These are phyloP conservation scores for Saimiri boliviensis DNA, from an alignment of 2,113 vertebrate species.

Conservation along the genomic window DNA sequence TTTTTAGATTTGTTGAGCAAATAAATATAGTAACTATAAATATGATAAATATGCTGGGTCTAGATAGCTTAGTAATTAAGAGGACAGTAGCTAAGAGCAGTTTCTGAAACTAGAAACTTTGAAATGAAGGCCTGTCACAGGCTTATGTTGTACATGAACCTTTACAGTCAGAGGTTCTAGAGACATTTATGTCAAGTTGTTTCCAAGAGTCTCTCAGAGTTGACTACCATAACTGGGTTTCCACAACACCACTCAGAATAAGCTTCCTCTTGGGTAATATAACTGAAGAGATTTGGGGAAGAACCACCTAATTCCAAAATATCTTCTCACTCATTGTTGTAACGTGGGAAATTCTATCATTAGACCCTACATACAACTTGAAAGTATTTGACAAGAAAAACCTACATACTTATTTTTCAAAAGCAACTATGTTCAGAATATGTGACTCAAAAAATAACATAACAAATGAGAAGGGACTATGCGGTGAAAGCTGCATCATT, in stretches of 20 bases:
- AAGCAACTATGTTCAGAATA: conserved; percentile 8
- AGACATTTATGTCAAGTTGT: neutral
- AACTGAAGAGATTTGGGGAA: neutral
- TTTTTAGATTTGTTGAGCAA: neutral
- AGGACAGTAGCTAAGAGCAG: neutral
- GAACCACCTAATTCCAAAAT: neutral
- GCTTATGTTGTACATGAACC: neutral
- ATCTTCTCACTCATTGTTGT: neutral
- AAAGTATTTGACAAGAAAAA: neutral
- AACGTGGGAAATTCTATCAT: neutral
- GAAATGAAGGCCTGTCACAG: neutral
- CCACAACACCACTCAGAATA: neutral
- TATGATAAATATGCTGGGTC: neutral
- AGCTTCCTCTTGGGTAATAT: neutral
- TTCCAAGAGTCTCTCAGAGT: neutral
- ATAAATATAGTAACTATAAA: neutral
- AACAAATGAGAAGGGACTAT: neutral
- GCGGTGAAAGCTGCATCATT: neutral
- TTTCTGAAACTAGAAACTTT: neutral
- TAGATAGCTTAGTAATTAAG: neutral
- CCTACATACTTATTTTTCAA: neutral
- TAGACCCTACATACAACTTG: neutral
- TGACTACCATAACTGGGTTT: neutral
- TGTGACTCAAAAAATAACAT: conserved; percentile 1
- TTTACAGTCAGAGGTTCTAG: neutral